Evolutionary conservation across 2,797 vertebrate species (phyloP).

Genomic region (Enteromius viviparus): DNA sequence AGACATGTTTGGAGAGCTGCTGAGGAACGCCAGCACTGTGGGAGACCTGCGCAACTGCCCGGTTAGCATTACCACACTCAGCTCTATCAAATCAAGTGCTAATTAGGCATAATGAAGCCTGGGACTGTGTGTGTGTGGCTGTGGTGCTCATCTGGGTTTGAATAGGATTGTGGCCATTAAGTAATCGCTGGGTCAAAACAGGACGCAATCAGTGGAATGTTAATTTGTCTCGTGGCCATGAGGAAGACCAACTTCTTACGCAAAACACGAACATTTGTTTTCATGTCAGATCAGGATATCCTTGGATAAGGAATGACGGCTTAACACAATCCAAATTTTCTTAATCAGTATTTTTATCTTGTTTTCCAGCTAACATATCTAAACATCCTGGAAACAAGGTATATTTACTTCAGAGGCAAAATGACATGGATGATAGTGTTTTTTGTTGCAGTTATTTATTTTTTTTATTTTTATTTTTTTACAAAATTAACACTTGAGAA

Average conservation of each 20-base stretch:
- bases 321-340: not conserved
- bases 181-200: conserved; percentile 45
- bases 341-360: conserved; percentile 6
- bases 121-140: conserved; percentile 2
- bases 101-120: conserved; percentile 51
- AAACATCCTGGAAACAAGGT: conserved; percentile 17
- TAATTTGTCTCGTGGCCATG: conserved; percentile 43
- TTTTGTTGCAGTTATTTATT: not conserved
- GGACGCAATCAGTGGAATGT: conserved; percentile 36
- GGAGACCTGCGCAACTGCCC: conserved; percentile 93
- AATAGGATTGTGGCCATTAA: conserved; percentile 37
- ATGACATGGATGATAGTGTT: not conserved
- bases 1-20: conserved; percentile 95
- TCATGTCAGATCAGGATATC: conserved; percentile 3
- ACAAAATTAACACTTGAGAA: not conserved
- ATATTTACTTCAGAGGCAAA: not conserved
- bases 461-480: not conserved
- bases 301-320: not conserved
- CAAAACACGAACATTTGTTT: conserved; percentile 30
- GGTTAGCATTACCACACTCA: conserved; percentile 71
- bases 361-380: not conserved
- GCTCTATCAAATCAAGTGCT: conserved; percentile 21
- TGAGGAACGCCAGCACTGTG: conserved; percentile 95
- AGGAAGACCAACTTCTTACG: conserved; percentile 13
- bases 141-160: conserved; percentile 26